Percentiles rank a stretch among this genome's conserved stretches.
Evolutionary conservation across 2,888 invertebrate species (phyloP).

Genomic region (Trachelus troglodyta): DNA sequence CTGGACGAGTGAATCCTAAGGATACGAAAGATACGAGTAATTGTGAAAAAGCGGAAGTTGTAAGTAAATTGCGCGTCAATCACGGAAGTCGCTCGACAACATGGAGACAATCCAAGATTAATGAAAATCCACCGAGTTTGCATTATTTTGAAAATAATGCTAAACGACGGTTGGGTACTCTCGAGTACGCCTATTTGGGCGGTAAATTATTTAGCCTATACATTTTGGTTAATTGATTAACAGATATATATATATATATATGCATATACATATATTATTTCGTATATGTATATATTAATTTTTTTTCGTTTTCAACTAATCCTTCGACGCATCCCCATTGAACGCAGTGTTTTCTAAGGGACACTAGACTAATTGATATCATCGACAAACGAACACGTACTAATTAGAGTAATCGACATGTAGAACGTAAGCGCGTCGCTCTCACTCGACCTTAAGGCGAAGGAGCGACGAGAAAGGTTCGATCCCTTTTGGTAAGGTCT

Average conservation of each 20-base stretch:
- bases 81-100: neutral
- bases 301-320: neutral
- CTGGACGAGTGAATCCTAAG: neutral
- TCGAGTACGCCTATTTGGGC: constrained; percentile 56
- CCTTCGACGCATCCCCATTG: neutral
- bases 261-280: too few species aligned
- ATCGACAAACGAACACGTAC: neutral
- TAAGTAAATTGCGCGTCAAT: neutral
- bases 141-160: constrained; percentile 37
- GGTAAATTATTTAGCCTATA: constrained; percentile 23
- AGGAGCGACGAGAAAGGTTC: neutral
- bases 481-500: neutral
- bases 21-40: neutral
- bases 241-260: neutral
- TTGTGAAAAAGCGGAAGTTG: neutral
- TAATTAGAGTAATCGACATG: neutral
- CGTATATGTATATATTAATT: neutral
- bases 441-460: neutral
- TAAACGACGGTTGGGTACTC: constrained; percentile 43
- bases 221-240: neutral
- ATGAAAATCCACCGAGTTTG: constrained; percentile 47
- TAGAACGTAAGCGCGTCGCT: neutral
- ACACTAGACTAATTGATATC: neutral
- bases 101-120: neutral
- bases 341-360: neutral